Percentiles rank a stretch among this genome's conserved stretches.
Evolutionary conservation across 2,888 invertebrate species (phyloP).

Genomic region (Torymus auratus): DNA sequence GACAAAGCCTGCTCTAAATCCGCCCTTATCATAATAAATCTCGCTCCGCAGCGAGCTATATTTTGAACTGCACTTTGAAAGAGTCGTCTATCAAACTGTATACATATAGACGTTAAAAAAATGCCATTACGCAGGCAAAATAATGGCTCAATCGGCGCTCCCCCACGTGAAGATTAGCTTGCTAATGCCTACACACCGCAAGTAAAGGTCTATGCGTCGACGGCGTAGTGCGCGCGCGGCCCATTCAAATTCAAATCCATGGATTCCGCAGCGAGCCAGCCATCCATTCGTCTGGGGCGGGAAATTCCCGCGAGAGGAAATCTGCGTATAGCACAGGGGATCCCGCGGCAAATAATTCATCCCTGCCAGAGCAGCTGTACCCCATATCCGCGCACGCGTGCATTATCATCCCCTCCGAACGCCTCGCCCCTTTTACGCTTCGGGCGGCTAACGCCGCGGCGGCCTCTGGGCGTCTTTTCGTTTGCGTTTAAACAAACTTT

Average conservation of each 20-base stretch:
- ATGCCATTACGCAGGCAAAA: neutral
- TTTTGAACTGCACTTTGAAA: no score
- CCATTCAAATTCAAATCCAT: slow-evolving; percentile 36
- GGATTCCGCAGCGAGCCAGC: neutral
- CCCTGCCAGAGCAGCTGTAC: neutral
- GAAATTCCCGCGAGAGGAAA: slow-evolving; percentile 42
- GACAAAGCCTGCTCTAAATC: no score
- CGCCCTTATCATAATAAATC: no score
- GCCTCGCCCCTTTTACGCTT: slow-evolving; percentile 15
- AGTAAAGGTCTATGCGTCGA: no score
- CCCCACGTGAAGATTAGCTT: neutral
- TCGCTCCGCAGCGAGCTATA: no score
- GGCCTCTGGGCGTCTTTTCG: no score
- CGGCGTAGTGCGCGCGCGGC: neutral
- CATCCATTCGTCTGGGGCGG: neutral
- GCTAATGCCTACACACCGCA: neutral
- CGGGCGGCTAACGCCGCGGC: neutral
- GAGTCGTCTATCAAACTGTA: no score
- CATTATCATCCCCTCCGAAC: slow-evolving; percentile 14
- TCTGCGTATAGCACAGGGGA: slow-evolving; percentile 15
- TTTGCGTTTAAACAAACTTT: no score
- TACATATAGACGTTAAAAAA: neutral
- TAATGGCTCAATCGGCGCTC: slow-evolving; percentile 2
- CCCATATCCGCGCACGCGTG: neutral
- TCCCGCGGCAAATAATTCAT: slow-evolving; percentile 40